Evolutionary conservation across 2,113 vertebrate species (phyloP), one percentile per base, ranked within the genome.

Genomic region (Leuciscus idus): DNA sequence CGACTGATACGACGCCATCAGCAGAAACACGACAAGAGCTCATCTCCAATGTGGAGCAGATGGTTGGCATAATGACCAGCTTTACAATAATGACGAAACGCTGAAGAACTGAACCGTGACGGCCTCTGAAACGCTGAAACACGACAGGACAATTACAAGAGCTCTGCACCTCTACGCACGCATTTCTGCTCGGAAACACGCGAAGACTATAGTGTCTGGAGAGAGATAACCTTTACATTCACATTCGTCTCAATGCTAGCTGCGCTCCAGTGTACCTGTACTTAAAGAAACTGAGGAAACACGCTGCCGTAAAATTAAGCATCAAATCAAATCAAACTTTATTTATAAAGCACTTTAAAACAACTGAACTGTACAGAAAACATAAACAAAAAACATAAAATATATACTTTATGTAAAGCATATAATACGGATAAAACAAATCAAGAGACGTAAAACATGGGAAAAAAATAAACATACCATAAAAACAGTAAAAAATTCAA

Each of bases 41-140:
- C 83, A 79, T 85, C 85, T 77, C 72, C 21, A 66, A 46, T 86
- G 86, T 48, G 84, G 21, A 90, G 81, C 90, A 90, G 89, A 91
- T 91, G 90, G 89, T 84, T 55, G 75, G 72, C 78, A 89, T 90
- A 90, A 91, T 89, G 89, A 90, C 86, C 86, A 78, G 75, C 21
- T 80, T 78, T 84, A 73, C 68, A 87, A 88, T 87, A 83, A 87
- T 87, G 55, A 70, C 50, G 84, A 86, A 83, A 59, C 59, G 68
- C 74, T 73, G 57, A 78, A 70, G 79, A 66, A 85, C 72, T 61
- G 74, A 66, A 83, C 64, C 15, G 59, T 52, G 59, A 86, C 36
- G 48, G 4, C 43, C 59, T 30, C 21, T 30, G 43, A 13, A 73
- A 52, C 39, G 66, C 36, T 46, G 11, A 43, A 68, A 75, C 33